phyloP scores from a whole-genome alignment of 1,140 invertebrate species.

The Acromyrmex heyeri region DNA sequence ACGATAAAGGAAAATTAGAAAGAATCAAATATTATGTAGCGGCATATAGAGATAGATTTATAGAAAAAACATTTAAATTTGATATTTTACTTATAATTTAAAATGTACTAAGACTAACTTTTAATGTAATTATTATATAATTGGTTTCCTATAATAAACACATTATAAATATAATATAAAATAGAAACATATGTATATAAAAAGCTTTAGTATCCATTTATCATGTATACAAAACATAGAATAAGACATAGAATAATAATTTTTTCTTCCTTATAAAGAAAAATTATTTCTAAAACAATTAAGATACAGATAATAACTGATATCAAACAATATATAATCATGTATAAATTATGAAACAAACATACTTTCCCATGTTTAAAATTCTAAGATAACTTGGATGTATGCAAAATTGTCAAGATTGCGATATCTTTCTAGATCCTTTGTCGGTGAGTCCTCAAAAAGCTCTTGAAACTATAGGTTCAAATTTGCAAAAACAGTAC shows the following conservation, averaged over 20 bases:
- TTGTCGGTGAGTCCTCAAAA: constrained; percentile 95
- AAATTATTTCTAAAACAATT: background rate
- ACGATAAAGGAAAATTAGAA: background rate
- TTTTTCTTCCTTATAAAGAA: background rate
- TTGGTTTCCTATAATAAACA: background rate
- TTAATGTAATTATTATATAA: too few species aligned
- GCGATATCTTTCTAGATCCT: constrained; percentile 88
- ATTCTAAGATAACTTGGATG: background rate
- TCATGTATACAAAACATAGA: background rate
- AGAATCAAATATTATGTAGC: background rate
- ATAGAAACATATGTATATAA: background rate
- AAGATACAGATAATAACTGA: background rate
- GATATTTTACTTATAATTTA: background rate
- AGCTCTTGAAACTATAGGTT: constrained; percentile 97
- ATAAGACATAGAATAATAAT: background rate
- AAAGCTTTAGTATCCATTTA: background rate
- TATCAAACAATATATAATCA: background rate
- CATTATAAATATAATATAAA: background rate
- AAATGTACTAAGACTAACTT: background rate
- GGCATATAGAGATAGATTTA: background rate
- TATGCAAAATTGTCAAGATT: constrained; percentile 31
- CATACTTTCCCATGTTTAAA: background rate
- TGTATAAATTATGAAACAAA: background rate
- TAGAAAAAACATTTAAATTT: background rate
- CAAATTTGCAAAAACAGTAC: constrained; percentile 97